Evolutionary conservation across 2,113 vertebrate species (phyloP), one percentile per base, ranked within the genome.

Genomic region (Climacteris rufus): DNA sequence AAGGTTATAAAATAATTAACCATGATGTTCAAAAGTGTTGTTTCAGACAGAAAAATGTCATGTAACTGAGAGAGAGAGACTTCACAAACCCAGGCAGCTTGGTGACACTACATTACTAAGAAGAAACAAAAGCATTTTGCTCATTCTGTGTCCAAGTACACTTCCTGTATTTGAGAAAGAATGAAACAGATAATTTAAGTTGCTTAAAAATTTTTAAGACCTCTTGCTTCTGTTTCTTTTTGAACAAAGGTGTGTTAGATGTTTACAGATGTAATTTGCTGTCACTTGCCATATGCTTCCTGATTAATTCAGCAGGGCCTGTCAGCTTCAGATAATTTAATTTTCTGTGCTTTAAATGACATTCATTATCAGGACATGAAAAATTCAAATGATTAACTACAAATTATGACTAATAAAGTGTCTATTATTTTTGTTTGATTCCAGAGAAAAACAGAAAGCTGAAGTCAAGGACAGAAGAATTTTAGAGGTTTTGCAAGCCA

Each of bases 391-490:
- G 49, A 97, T 96, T 97, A 96, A 82, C 66, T 96, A 78, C 88
- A 96, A 97, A 91, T 97, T 96, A 96, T 97, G 61, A 91, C 82
- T 97, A 97, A 98, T 96, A 96, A 97, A 96, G 76, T 96, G 19
- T 98, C 59, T 93, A 15, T 84, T 83, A 94, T 81, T 89, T 95
- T 86, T 86, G 83, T 92, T 97, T 97, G 53, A 96, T 97, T 97
- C 42, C 86, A 99, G 99, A 95, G 99, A 99, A 98, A 99, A 99
- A 96, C 97, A 98, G 94, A 99, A 99, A 98, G 98, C 98, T 78
- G 98, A 99, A 98, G 96, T 98, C 83, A 99, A 99, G 98, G 99
- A 99, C 98, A 97, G 98, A 94, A 99, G 98, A 94, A 97, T 99
- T 97, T 96, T 99, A 97, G 98, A 99, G 97, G 99, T 99, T 96